These are phyloP conservation scores for human DNA, from an alignment of 2,113 vertebrate genomes.

Conservation along the genomic window DNA sequence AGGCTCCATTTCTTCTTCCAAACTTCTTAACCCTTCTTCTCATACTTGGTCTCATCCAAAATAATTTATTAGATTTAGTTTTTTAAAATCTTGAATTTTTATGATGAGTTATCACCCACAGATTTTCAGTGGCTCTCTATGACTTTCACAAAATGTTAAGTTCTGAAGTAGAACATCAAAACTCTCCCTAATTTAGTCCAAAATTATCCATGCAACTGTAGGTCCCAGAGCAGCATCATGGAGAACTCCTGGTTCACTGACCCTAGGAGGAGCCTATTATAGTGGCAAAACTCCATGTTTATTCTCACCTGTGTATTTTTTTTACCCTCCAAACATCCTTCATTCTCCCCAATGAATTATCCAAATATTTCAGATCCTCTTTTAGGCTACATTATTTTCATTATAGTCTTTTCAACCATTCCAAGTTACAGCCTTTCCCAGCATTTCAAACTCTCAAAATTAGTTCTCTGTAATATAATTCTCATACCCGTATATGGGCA, in stretches of 20 bases:
- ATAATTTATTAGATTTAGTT: not conserved
- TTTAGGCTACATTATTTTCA: not conserved
- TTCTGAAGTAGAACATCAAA: not conserved
- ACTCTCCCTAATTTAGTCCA: not conserved
- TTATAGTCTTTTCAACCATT: not conserved
- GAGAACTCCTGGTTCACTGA: not conserved
- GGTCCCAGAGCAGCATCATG: not conserved
- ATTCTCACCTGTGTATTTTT: not conserved
- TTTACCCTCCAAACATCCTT: not conserved
- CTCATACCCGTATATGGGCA: not conserved
- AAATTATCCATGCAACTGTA: not conserved
- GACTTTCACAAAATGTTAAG: not conserved
- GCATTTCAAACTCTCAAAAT: not conserved
- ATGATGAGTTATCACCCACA: not conserved
- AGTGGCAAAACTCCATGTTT: not conserved
- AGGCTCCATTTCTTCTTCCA: not conserved
- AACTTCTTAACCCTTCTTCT: not conserved
- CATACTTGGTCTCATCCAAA: not conserved
- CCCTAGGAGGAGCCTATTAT: fast-evolving
- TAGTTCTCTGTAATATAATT: not conserved
- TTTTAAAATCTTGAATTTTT: not conserved
- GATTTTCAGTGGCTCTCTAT: not conserved
- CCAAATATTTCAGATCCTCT: not conserved
- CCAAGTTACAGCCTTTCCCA: not conserved
- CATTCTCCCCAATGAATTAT: not conserved